Percentiles rank a stretch among this genome's conserved stretches.
These are phyloP conservation scores for Drosophila carrolli DNA, from an alignment of 1,140 invertebrate genomes.

Conservation along the genomic window DNA sequence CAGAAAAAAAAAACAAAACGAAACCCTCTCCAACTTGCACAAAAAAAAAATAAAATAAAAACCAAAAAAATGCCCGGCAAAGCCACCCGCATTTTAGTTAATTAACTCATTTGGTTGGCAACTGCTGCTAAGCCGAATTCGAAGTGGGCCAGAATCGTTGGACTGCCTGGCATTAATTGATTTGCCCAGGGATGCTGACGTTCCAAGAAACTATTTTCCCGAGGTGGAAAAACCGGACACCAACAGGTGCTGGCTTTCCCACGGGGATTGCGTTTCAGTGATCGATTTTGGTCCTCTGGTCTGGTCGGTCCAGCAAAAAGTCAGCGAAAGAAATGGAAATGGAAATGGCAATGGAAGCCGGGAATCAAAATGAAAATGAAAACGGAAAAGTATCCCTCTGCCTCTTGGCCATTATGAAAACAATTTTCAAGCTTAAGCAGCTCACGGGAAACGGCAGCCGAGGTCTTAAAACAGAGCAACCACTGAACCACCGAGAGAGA, in stretches of 20 bases:
- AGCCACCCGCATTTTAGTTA: conserved; percentile 85
- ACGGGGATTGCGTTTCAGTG: conserved; percentile 75
- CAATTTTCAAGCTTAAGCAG: conserved; percentile 84
- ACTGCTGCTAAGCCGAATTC: conserved; percentile 66
- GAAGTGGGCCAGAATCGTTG: conserved; percentile 57
- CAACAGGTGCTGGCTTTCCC: conserved; percentile 74
- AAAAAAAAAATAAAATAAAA: conserved; percentile 5
- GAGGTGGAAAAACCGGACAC: background rate
- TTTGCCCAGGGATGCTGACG: conserved; percentile 42
- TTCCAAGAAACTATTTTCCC: conserved; percentile 53
- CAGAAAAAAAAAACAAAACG: conserved; percentile 7
- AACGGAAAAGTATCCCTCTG: conserved; percentile 39
- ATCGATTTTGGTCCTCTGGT: conserved; percentile 38
- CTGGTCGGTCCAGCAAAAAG: conserved; percentile 56
- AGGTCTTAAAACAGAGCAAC: conserved; percentile 42
- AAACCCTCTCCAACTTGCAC: conserved; percentile 8
- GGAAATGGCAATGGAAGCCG: conserved; percentile 3
- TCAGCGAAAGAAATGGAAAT: conserved; percentile 46
- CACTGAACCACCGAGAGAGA: conserved; percentile 7
- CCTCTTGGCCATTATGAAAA: conserved; percentile 70
- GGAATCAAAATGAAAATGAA: conserved; percentile 29
- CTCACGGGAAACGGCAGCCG: conserved; percentile 59
- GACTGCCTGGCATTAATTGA: conserved; percentile 69
- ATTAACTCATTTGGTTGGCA: conserved; percentile 84
- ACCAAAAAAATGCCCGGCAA: conserved; percentile 46